These are phyloP conservation scores for Martes martes DNA, from an alignment of 2,113 vertebrate species.

Conservation along the genomic window DNA sequence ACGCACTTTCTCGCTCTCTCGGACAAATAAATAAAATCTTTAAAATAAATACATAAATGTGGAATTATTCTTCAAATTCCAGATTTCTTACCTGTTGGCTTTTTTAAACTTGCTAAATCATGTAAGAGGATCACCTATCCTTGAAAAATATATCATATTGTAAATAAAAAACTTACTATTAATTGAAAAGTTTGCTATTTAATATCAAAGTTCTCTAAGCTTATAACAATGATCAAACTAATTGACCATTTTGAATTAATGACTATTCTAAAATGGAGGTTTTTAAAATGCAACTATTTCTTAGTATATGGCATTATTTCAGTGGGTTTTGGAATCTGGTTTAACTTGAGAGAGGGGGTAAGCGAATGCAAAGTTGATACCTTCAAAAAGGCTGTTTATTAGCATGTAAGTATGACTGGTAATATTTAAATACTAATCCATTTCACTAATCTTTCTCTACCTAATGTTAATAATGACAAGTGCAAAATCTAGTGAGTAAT, in stretches of 20 bases:
- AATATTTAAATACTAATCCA: background rate
- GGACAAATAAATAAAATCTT: too few relatives aligned
- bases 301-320: background rate
- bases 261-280: constrained; percentile 6
- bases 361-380: background rate
- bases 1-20: too few relatives aligned
- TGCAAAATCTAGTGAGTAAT: constrained; percentile 21
- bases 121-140: background rate
- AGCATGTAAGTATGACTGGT: background rate
- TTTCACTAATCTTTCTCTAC: background rate
- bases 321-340: background rate
- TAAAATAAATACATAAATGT: background rate
- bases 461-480: background rate
- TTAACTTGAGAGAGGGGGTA: background rate
- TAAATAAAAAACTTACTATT: background rate
- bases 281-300: background rate
- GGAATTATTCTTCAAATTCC: constrained; percentile 26
- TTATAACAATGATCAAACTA: constrained; percentile 16
- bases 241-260: background rate
- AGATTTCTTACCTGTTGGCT: background rate
- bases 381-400: background rate
- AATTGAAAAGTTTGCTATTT: background rate
- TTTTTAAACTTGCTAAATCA: background rate
- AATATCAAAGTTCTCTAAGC: background rate
- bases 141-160: background rate